Percentiles rank a stretch among this genome's conserved stretches.
These are phyloP conservation scores for Ricordea florida DNA, from an alignment of 92 coral and sea anemone genomes.

Conservation along the genomic window DNA sequence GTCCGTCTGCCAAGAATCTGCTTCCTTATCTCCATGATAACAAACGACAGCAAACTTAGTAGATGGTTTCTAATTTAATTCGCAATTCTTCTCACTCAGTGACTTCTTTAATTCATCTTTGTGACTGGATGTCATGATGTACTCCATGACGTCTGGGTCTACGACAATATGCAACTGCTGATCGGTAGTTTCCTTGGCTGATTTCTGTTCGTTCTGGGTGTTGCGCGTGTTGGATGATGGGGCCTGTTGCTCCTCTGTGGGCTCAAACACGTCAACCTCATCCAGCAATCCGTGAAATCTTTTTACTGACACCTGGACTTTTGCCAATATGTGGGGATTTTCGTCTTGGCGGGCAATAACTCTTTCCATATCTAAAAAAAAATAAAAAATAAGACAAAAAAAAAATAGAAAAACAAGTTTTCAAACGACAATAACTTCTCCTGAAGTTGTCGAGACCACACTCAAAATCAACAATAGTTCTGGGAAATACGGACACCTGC, in stretches of 20 bases:
- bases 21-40: constrained; percentile 26
- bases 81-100: constrained; percentile 24
- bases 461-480: too few relatives aligned
- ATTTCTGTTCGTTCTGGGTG: background rate
- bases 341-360: background rate
- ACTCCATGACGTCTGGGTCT: constrained; percentile 73
- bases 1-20: constrained; percentile 27
- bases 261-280: background rate
- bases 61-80: constrained; percentile 31
- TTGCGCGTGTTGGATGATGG: background rate
- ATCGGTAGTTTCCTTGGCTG: background rate
- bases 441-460: background rate
- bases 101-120: constrained; percentile 26
- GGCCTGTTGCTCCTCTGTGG: background rate
- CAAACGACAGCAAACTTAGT: constrained; percentile 16
- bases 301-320: constrained; percentile 29
- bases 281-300: constrained; percentile 48
- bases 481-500: too few relatives aligned
- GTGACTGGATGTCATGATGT: constrained; percentile 19
- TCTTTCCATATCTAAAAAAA: constrained; percentile 28
- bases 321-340: constrained; percentile 26
- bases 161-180: constrained; percentile 57
- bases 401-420: background rate
- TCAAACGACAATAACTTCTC: background rate
- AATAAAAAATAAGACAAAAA: too few relatives aligned